These are phyloP conservation scores for Pyrocoelia pectoralis DNA, from an alignment of 2,888 invertebrate genomes.

Conservation along the genomic window DNA sequence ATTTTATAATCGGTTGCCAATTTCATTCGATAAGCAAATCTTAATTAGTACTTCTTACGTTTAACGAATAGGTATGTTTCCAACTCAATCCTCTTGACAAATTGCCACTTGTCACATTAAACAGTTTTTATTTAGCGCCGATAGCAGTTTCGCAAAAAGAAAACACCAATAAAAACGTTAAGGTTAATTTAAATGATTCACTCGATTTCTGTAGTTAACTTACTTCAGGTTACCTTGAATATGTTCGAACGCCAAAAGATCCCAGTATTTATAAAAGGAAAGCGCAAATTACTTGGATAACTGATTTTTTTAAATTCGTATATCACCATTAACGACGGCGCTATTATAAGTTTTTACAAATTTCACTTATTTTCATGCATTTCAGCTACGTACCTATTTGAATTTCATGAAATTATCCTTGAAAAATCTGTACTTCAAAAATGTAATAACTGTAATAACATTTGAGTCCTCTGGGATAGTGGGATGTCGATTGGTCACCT, in stretches of 20 bases:
- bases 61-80: background rate
- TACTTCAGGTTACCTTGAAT: background rate
- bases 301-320: no score
- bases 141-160: background rate
- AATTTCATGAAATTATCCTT: no score
- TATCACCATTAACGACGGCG: no score
- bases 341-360: no score
- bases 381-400: no score
- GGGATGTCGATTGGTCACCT: no score
- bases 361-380: no score
- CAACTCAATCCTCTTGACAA: background rate
- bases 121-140: background rate
- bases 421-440: no score
- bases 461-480: no score
- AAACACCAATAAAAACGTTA: background rate
- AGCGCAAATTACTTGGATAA: no score
- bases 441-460: no score
- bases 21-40: background rate
- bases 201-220: background rate
- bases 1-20: constrained; percentile 16
- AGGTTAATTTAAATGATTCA: background rate
- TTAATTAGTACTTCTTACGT: background rate
- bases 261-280: background rate
- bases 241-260: background rate
- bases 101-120: background rate